Evolutionary conservation across 2,888 invertebrate genomes (phyloP).

Genomic region (Chesias legatella): DNA sequence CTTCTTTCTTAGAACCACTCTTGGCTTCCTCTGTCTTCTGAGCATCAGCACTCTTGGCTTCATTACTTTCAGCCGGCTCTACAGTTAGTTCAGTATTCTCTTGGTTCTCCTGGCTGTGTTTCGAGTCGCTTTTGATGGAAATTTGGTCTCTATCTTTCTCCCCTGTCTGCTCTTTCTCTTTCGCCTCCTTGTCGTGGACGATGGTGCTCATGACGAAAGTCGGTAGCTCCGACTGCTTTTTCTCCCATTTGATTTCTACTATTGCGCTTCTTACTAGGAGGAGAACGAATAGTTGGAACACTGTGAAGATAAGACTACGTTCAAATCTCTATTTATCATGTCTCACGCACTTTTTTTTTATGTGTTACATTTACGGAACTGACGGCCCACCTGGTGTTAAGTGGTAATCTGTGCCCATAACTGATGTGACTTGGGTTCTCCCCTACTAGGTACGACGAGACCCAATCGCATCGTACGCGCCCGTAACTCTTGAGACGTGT

Average conservation of each 20-base stretch:
- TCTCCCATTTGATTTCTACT: slow-evolving; percentile 44
- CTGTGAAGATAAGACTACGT: slow-evolving; percentile 45
- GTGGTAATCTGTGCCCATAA: too few relatives aligned
- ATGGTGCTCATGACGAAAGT: slow-evolving; percentile 35
- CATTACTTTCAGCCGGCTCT: neutral
- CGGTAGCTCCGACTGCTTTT: slow-evolving; percentile 32
- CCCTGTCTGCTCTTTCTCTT: neutral
- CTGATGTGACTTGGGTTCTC: too few relatives aligned
- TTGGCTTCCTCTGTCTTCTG: slow-evolving; percentile 7
- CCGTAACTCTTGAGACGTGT: too few relatives aligned
- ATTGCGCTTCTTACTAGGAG: slow-evolving; percentile 54
- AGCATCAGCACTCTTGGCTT: slow-evolving; percentile 1
- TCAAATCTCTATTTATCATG: too few relatives aligned
- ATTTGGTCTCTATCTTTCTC: neutral
- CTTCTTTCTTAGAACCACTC: too few relatives aligned
- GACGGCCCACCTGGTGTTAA: too few relatives aligned
- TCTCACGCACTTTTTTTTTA: too few relatives aligned
- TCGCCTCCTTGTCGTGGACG: slow-evolving; percentile 28
- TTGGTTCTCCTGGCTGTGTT: slow-evolving; percentile 9
- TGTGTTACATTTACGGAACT: too few relatives aligned
- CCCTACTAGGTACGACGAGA: too few relatives aligned
- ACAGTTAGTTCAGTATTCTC: slow-evolving; percentile 2
- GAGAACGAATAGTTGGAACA: slow-evolving; percentile 53
- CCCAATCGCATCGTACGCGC: too few relatives aligned
- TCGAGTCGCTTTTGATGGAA: slow-evolving; percentile 8